Evolutionary conservation across 2,888 invertebrate species (phyloP), one percentile per base, ranked within the genome.

Genomic region (Acrobasis suavella): DNA sequence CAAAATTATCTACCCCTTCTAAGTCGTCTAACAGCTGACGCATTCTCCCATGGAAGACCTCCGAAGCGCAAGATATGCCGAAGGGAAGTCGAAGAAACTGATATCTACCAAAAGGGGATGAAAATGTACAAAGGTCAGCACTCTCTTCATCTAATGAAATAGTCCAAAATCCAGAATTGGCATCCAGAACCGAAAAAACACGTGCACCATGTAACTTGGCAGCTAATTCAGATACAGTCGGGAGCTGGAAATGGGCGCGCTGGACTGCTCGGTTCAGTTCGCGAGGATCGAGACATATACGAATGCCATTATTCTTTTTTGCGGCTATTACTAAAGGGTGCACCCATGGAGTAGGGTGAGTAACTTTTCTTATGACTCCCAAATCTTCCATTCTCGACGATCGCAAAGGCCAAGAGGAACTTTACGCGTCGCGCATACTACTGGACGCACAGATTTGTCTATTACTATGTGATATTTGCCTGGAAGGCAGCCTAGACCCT

Each of bases 391-490:
- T 39, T 39, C 39, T 39, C 10, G 6, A 10, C 39, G 39, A 39
- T 39, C 39, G 39, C 39, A 7, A 39, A 39, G 39, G 10, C 39
- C 39, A 9, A 50, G 16, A n/a, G 65, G 66, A 14, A 68, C 61
- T 22, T 67, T 68, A 9, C 68, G 64, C 37, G 63, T 17, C 1
- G 66, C 64, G 58, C 69, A 60, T 1, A 65, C 58, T 9, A 65
- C 69, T 6, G 67, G 65, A 39, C 15, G 32, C 16, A 68, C 62
- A 3, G 39, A 37, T 50, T 58, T 50, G 50, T 67, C 63, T 1
- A 67, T 17, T 1, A 67, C 62, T 15, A 68, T 68, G 16, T 65
- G 58, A 38, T 65, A 65, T 37, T 67, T 56, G 1, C 66, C 68
- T 0, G 65, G 65, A 32, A 69, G 60, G 58, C 65, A 65, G 1